Conservation (phyloP, 2,797 vertebrate species). For the Taeniopygia guttata region DNA sequence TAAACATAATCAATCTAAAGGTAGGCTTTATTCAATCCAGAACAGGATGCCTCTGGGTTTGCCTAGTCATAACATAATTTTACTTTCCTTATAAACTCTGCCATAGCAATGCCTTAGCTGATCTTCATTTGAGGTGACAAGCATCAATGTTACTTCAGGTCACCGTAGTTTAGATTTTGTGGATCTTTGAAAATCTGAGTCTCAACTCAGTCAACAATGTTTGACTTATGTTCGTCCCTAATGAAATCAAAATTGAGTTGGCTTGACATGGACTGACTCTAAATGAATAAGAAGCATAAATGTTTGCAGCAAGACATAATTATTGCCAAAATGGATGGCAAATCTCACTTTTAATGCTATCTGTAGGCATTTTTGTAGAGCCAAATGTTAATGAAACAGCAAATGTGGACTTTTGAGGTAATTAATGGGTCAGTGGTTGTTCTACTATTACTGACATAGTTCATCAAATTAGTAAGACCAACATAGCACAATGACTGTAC, state of each 20-base stretch:
- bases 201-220: neutral
- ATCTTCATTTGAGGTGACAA: constrained; percentile 46
- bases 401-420: neutral
- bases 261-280: neutral
- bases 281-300: neutral
- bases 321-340: neutral
- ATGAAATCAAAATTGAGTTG: constrained; percentile 48
- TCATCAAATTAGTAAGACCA: neutral
- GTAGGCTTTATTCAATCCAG: neutral
- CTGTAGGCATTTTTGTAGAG: neutral
- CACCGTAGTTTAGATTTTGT: constrained; percentile 27
- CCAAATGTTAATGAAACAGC: neutral
- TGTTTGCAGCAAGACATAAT: neutral
- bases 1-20: neutral
- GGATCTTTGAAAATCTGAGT: constrained; percentile 33
- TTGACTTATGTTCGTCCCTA: constrained; percentile 35
- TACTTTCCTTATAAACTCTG: neutral
- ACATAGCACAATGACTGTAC: neutral
- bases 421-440: neutral
- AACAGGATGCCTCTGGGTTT: neutral
- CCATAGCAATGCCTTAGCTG: neutral
- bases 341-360: neutral
- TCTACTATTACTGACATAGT: neutral
- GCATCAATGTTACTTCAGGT: constrained; percentile 40
- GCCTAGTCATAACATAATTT: neutral